These are phyloP conservation scores for Diadophis punctatus DNA, from an alignment of 2,113 vertebrate species.

Conservation along the genomic window DNA sequence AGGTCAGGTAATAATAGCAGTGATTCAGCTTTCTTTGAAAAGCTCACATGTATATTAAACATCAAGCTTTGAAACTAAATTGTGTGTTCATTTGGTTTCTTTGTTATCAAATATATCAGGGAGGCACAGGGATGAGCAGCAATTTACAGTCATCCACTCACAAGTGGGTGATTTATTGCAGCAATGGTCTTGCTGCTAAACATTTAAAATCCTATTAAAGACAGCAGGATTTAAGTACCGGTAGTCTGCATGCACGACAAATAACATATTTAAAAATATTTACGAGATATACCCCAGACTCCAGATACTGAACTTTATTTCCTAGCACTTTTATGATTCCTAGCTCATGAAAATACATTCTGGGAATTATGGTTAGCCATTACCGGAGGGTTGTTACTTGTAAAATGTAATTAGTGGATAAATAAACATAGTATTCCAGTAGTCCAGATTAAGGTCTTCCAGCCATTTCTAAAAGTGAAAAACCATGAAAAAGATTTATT, in stretches of 20 bases:
- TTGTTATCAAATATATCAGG: not conserved
- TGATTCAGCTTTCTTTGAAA: constrained; percentile 17
- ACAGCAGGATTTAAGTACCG: not conserved
- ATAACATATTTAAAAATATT: not conserved
- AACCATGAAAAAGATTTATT: not conserved
- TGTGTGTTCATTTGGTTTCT: not conserved
- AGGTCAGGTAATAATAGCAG: constrained; percentile 1
- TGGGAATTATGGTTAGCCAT: not conserved
- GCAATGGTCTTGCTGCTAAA: not conserved
- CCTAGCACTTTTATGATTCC: not conserved
- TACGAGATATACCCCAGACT: not conserved
- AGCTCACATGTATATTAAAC: constrained; percentile 1
- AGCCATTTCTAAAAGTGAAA: not conserved
- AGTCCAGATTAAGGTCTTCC: not conserved
- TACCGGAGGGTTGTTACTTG: not conserved
- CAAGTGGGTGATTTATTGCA: not conserved
- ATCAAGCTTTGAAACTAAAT: constrained; percentile 15
- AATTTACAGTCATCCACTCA: constrained; percentile 6
- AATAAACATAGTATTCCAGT: not conserved
- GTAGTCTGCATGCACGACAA: not conserved
- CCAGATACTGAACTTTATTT: not conserved
- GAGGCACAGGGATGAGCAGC: not conserved
- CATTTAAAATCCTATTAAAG: not conserved
- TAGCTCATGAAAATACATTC: not conserved
- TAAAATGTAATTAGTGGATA: not conserved